Base-by-base conservation (phyloP, 1,140 invertebrate genomes). In the Aphelinus atriplicis region DNA sequence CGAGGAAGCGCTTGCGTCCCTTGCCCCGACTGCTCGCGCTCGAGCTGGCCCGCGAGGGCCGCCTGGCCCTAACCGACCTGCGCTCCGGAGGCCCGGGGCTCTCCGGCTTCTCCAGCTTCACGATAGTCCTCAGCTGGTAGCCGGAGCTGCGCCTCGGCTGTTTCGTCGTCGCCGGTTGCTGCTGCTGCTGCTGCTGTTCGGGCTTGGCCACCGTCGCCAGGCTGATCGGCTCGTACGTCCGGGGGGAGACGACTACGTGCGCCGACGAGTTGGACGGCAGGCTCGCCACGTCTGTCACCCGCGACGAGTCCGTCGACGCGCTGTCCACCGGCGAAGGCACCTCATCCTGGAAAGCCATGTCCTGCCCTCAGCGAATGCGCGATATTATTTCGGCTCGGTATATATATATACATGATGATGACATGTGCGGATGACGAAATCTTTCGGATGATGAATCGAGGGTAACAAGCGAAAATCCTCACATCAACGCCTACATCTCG, bases 281-380 rank as follows among this genome's bases (percentile, higher is more conserved):
- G 7, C 73, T 58, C 2, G 46, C 55, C 26, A 70, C 51, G 3
- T 75, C 65, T 7, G 72, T 73, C 1, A 73, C 48, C 10, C 48
- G 47, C 1, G 84, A 84, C 1, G 84, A 84, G 74, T 81, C 82
- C 7, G 78, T 79, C 4, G 85, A 83, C 48, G 77, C 56, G 7
- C 79, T 83, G 46, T 77, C 81, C 6, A 79, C 78, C 4, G 81
- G 76, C 4, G 82, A 82, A 62, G 76, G 76, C 5, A 80, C 75
- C 6, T 85, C 81, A 50, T 85, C 84, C 85, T 87, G 71, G 3
- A 82, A 57, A 26, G 26, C 26, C 26, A 26, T 26, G 26, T 26
- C 26, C 26, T 26, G 26, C 26, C 26, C 26, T 26, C 26, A 26
- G 26, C 26, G 26, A 26, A 26, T 26, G 26, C 26, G 26, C 26